phyloP scores from a whole-genome alignment of 2,113 vertebrate genomes.

The Albula goreensis region DNA sequence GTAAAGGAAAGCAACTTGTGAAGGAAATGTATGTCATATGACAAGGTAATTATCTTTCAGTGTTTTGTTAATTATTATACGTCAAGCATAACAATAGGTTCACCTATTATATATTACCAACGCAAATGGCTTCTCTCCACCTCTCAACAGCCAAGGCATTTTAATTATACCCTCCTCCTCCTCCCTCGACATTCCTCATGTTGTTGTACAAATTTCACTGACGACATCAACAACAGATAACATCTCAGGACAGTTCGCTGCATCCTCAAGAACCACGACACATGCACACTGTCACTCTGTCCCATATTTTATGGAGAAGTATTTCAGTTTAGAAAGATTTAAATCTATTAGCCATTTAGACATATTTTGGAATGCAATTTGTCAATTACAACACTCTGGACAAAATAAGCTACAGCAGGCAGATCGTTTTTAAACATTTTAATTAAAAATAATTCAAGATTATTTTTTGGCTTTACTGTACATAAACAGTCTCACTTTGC shows the following conservation, averaged over 20 bases:
- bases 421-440: slow-evolving; percentile 18
- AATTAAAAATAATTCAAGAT: slow-evolving; percentile 28
- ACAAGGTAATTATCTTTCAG: no score
- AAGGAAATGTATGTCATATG: no score
- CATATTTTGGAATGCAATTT: background rate
- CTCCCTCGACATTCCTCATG: no score
- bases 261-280: background rate
- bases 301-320: background rate
- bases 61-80: no score
- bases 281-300: background rate
- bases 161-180: background rate
- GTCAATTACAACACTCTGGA: background rate
- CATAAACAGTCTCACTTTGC: slow-evolving; percentile 41
- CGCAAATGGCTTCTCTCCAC: background rate
- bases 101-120: no score
- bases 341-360: background rate
- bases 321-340: background rate
- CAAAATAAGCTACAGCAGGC: slow-evolving; percentile 12
- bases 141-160: background rate
- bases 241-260: background rate
- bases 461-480: slow-evolving; percentile 34
- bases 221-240: background rate
- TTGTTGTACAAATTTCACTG: background rate
- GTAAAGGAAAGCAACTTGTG: no score
- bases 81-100: no score